Evolutionary conservation across 1,140 invertebrate species (phyloP), one percentile per base, ranked within the genome.

Genomic region (Calephelis nemesis): DNA sequence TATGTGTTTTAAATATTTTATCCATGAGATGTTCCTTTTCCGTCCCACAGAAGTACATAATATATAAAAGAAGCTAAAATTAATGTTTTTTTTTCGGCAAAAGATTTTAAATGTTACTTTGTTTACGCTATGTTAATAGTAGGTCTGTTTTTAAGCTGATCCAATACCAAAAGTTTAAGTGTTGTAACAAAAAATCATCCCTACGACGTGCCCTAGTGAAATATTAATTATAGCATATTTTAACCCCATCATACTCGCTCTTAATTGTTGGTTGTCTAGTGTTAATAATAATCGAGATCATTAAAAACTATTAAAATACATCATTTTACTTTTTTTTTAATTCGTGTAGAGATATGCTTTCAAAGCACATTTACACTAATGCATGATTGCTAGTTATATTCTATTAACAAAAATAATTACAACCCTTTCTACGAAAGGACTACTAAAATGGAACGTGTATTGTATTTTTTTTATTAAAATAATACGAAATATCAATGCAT

Each of bases 251-350:
- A 74, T 78, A 82, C 74, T 83, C 78, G 69, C 78, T 30, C 30
- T 84, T 90, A 90, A 90, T 90, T 87, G 79, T 63, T 67, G 76
- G 81, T 84, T 90, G 88, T 88, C 85, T 78, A 77, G 76, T 75
- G 81, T 82, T 79, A 82, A 81, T 85, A 76, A 85, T 81, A 83
- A 83, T 77, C 74, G 71, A 73, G 80, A 30, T 84, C 83, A 90
- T 90, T 90, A 87, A 79, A 88, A 88, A 87, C 84, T 81, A 88
- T 88, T 88, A 87, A 76, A 79, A 85, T 83, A 83, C 84, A 82
- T 88, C 76, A 83, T 76, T 81, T 75, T 71, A 69, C 79, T 75
- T 77, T 66, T 75, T 63, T 70, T 81, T 74, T 71, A 77, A 71
- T 72, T 71, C 15, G 54, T 77, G 78, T 76, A 71, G 69, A 67